Evolutionary conservation across 1,140 invertebrate genomes (phyloP), one percentile per base, ranked within the genome.

Genomic region (Panagrolaimus sp.): DNA sequence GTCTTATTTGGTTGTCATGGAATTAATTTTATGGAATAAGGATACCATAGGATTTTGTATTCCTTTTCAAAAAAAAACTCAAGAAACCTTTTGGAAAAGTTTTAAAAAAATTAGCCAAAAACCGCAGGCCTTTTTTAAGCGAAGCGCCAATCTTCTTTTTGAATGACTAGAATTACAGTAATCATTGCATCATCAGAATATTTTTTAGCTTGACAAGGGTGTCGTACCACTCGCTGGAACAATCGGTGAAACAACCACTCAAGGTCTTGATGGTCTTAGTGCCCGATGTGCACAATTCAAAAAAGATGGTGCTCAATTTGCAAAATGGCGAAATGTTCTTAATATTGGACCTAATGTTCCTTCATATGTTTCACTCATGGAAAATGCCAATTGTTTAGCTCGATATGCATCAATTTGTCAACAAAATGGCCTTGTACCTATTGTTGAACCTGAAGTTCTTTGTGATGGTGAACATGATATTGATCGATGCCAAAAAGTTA

Each of bases 241-340:
- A 73, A 89, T 94, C 78, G 91, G 91, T 77, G 95, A 98, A 85
- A 90, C 89, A 84, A 98, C 95, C 66, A 98, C 96, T 47, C 95
- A 98, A 87, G 95, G 85, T 86, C 88, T 98, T 65, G 96, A 99
- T 84, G 91, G 96, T 82, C 87, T 99, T 78, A 89, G 89, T 72
- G 89, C 91, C 78, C 89, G 96, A 72, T 97, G 94, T 85, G 92
- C 93, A 69, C 90, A 97, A 84, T 99, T 98, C 88, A 96, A 98
- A 84, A 95, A 96, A 84, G 92, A 94, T 78, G 96, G 96, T 17
- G 95, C 93, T 83, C 90, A 94, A 76, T 99, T 98, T 84, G 94
- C 95, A 78, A 98, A 98, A 83, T 99, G 96, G 96, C 88, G 96
- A 78, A 95, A 91, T 85, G 93, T 97, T 0, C 86, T 98, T 44